Conservation (phyloP, 2,888 invertebrate species). For the Pollenia griseotomentosa region DNA sequence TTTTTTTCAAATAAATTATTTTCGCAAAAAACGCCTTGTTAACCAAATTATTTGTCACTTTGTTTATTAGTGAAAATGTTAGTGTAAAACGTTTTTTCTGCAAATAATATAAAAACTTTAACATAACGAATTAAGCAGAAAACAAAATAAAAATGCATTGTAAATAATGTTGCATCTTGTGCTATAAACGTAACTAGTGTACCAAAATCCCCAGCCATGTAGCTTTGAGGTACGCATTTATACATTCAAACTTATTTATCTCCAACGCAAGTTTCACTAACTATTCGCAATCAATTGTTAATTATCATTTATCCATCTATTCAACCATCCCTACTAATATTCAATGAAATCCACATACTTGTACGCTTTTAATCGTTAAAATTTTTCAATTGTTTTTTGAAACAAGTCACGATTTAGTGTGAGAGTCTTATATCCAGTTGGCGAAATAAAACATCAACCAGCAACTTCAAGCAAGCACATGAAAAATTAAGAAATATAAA, state of each 20-base stretch:
- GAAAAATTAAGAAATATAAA: neutral
- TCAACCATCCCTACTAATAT: neutral
- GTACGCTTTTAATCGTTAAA: slow-evolving; percentile 27
- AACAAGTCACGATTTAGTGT: slow-evolving; percentile 30
- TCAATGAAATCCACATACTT: slow-evolving; percentile 22
- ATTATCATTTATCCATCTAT: slow-evolving; percentile 23
- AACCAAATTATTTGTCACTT: neutral
- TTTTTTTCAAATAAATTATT: too few species aligned
- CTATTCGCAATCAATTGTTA: slow-evolving; percentile 16
- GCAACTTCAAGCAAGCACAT: neutral
- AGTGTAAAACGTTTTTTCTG: slow-evolving; percentile 3
- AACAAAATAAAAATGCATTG: slow-evolving; percentile 2
- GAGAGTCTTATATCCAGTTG: slow-evolving; percentile 18
- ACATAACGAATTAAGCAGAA: neutral
- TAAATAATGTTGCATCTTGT: slow-evolving; percentile 21
- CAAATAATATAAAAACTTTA: neutral
- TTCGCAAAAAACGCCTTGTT: too few species aligned
- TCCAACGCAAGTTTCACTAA: slow-evolving; percentile 38
- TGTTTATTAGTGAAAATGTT: slow-evolving; percentile 4
- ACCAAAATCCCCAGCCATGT: neutral
- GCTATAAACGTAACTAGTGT: neutral
- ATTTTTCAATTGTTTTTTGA: slow-evolving; percentile 11
- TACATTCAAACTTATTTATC: neutral
- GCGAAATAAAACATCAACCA: slow-evolving; percentile 16
- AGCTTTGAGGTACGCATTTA: too few species aligned